Percentiles rank a stretch among this genome's conserved stretches.
phyloP scores from a whole-genome alignment of 2,113 vertebrate species.

The Loxodonta africana region DNA sequence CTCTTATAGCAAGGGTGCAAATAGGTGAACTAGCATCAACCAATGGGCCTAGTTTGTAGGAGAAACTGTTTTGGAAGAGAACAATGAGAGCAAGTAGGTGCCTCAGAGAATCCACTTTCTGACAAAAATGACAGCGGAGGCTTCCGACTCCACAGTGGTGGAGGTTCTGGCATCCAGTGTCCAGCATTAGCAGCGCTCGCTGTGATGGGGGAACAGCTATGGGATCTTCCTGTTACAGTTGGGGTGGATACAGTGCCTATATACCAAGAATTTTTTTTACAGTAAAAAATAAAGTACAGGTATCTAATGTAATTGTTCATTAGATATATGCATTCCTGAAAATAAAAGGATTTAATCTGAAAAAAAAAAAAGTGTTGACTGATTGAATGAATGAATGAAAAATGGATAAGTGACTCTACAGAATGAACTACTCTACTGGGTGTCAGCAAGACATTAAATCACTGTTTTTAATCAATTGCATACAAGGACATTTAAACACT shows the following conservation, averaged over 20 bases:
- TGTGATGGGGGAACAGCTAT: not conserved
- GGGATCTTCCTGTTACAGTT: not conserved
- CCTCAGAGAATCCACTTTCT: constrained; percentile 51
- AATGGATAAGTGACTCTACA: not conserved
- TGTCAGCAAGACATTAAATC: not conserved
- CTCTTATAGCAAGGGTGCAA: not conserved
- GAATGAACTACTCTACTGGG: not conserved
- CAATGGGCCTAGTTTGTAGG: not conserved
- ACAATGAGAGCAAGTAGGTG: constrained; percentile 59
- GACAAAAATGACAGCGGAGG: not conserved
- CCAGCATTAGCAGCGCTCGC: not conserved
- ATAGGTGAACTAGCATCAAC: not conserved
- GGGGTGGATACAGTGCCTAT: not conserved
- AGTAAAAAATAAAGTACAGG: not conserved
- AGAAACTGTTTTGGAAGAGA: constrained; percentile 51
- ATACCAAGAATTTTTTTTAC: not conserved
- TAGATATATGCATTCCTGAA: constrained; percentile 19
- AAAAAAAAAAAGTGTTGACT: too few species aligned
- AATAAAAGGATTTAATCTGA: constrained; percentile 42
- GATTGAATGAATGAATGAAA: not conserved
- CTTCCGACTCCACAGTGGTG: not conserved
- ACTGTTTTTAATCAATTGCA: not conserved
- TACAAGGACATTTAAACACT: not conserved
- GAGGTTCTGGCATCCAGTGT: not conserved
- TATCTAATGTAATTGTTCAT: not conserved